Conservation (phyloP, 2,113 vertebrate genomes). For the Narcine bancroftii region DNA sequence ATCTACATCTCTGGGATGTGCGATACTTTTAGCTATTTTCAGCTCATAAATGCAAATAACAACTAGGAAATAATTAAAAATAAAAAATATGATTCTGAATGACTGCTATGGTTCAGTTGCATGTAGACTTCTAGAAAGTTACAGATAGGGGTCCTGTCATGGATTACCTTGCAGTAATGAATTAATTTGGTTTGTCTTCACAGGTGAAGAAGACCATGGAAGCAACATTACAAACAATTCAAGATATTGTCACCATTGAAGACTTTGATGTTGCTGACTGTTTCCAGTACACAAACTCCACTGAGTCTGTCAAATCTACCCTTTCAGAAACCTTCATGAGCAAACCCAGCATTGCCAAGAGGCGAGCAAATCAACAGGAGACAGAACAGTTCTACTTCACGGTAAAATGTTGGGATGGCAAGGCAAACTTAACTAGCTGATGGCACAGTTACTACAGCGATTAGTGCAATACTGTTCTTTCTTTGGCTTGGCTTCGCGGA, state of each 20-base stretch:
- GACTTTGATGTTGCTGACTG: conserved; percentile 95
- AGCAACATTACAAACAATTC: conserved; percentile 91
- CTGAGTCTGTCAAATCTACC: conserved; percentile 95
- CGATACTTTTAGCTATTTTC: neutral
- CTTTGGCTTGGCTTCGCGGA: too few relatives aligned
- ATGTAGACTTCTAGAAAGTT: neutral
- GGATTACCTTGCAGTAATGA: neutral
- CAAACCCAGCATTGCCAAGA: conserved; percentile 94
- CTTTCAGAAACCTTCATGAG: conserved; percentile 96
- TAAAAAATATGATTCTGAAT: neutral
- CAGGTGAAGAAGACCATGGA: conserved; percentile 99
- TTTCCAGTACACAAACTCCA: conserved; percentile 98
- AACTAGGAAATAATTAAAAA: neutral
- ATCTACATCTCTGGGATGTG: neutral
- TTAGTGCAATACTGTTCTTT: too few relatives aligned
- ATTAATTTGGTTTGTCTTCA: neutral
- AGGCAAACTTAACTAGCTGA: neutral
- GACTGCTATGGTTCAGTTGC: neutral
- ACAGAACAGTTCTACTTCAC: conserved; percentile 98
- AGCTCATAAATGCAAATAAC: neutral
- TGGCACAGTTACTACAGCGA: too few relatives aligned
- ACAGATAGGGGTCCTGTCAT: neutral
- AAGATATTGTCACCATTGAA: conserved; percentile 94
- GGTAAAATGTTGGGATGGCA: conserved; percentile 52
- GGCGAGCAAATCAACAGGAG: conserved; percentile 94